Percentiles rank a stretch among this genome's conserved stretches.
These are phyloP conservation scores for Anas bahamensis DNA, from an alignment of 2,797 vertebrate species.

Conservation along the genomic window DNA sequence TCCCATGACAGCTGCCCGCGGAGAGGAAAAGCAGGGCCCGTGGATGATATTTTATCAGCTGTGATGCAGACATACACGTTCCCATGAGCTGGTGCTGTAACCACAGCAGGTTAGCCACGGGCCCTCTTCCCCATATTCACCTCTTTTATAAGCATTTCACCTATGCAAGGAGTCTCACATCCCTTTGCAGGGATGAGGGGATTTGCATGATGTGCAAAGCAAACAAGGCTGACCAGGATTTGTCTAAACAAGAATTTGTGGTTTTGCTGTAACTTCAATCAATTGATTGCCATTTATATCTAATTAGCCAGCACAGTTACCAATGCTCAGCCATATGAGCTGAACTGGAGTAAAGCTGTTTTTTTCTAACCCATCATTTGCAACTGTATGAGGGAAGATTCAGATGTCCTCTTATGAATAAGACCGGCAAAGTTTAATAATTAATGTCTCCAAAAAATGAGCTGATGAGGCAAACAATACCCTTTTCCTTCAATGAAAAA, in stretches of 20 bases:
- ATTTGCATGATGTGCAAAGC: neutral
- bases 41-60: neutral
- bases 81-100: neutral
- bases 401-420: conserved; percentile 32
- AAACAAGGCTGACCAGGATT: neutral
- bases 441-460: neutral
- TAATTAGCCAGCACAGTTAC: neutral
- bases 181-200: neutral
- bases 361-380: conserved; percentile 3
- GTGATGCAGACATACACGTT: neutral
- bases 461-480: neutral
- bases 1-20: neutral
- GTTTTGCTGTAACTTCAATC: neutral
- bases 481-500: neutral
- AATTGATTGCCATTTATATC: neutral
- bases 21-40: neutral
- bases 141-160: neutral
- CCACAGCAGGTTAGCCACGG: neutral
- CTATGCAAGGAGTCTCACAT: neutral
- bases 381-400: conserved; percentile 2
- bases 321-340: neutral
- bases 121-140: neutral
- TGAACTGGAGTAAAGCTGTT: neutral
- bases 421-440: conserved; percentile 1
- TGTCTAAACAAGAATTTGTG: neutral